These are phyloP conservation scores for Helicorthomorpha holstii DNA, from an alignment of 1,140 invertebrate genomes.

Conservation along the genomic window DNA sequence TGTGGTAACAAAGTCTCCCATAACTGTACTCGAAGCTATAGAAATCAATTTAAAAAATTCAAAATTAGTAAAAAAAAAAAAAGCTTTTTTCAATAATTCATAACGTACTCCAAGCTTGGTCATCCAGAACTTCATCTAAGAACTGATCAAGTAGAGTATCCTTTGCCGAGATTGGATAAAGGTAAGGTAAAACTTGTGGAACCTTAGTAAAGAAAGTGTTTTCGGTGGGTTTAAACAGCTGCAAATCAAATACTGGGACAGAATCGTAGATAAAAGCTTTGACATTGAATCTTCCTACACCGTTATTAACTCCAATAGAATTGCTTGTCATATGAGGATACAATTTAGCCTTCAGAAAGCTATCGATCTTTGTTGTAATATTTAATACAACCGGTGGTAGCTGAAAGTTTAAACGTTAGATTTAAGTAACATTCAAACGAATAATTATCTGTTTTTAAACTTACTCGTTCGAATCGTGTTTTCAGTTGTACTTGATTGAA, in stretches of 20 bases:
- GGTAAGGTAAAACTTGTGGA: background rate
- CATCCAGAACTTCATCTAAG: too few species aligned
- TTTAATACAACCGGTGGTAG: too few species aligned
- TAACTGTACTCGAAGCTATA: background rate
- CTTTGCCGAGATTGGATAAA: too few species aligned
- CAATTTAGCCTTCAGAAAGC: background rate
- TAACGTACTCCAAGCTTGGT: too few species aligned
- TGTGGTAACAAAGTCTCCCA: background rate
- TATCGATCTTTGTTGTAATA: background rate
- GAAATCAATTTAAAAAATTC: too few species aligned
- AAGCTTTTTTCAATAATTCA: background rate
- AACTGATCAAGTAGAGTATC: too few species aligned
- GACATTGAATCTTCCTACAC: background rate
- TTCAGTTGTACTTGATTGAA: too few species aligned
- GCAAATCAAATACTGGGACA: background rate
- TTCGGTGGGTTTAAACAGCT: background rate
- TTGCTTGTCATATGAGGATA: background rate
- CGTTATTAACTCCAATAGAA: background rate
- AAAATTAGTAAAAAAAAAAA: background rate
- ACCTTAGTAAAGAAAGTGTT: background rate
- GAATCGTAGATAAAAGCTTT: background rate
- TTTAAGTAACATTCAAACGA: too few species aligned
- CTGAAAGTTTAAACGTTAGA: too few species aligned
- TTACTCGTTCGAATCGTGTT: too few species aligned
- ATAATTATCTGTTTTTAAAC: too few species aligned